Percentiles rank a stretch among this genome's conserved stretches.
Evolutionary conservation across 2,113 vertebrate species (phyloP).

Genomic region (Nematolebias whitei): DNA sequence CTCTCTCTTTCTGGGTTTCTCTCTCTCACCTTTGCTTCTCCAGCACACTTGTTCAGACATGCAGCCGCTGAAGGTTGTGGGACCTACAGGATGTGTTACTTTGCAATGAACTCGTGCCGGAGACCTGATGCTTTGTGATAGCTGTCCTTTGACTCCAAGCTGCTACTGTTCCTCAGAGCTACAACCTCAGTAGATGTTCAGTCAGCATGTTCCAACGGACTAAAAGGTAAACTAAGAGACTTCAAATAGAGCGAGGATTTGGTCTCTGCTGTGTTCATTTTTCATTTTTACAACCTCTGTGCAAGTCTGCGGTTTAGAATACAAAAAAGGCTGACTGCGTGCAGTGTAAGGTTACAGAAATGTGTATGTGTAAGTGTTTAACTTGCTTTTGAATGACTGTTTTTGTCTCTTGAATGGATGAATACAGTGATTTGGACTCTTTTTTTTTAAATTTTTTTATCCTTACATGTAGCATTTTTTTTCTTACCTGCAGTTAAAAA

Average conservation of each 20-base stretch:
- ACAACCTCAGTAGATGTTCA: conserved; percentile 20
- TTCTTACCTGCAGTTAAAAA: too few relatives aligned
- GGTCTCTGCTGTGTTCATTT: conserved; percentile 9
- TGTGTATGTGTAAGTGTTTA: background rate
- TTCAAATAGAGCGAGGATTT: conserved; percentile 3
- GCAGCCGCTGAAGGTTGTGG: conserved; percentile 29
- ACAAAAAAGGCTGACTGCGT: conserved; percentile 9
- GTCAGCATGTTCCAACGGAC: conserved; percentile 67
- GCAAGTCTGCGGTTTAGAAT: conserved; percentile 19
- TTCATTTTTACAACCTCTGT: background rate
- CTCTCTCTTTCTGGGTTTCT: background rate
- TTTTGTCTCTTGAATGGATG: too few relatives aligned
- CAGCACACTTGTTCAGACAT: conserved; percentile 37
- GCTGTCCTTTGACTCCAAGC: conserved; percentile 17
- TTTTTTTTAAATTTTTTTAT: too few relatives aligned
- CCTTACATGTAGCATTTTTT: too few relatives aligned
- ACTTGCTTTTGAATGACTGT: too few relatives aligned
- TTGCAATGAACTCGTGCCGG: conserved; percentile 32
- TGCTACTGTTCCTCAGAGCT: conserved; percentile 27
- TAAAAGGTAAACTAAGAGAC: conserved; percentile 52
- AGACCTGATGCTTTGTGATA: conserved; percentile 33
- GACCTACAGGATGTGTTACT: conserved; percentile 22
- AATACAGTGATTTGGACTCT: too few relatives aligned
- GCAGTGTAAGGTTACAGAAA: background rate
- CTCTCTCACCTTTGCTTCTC: conserved; percentile 17